Percentiles rank a stretch among this genome's conserved stretches.
These are phyloP conservation scores for Trematomus loennbergii DNA, from an alignment of 2,113 vertebrate genomes.

Conservation along the genomic window DNA sequence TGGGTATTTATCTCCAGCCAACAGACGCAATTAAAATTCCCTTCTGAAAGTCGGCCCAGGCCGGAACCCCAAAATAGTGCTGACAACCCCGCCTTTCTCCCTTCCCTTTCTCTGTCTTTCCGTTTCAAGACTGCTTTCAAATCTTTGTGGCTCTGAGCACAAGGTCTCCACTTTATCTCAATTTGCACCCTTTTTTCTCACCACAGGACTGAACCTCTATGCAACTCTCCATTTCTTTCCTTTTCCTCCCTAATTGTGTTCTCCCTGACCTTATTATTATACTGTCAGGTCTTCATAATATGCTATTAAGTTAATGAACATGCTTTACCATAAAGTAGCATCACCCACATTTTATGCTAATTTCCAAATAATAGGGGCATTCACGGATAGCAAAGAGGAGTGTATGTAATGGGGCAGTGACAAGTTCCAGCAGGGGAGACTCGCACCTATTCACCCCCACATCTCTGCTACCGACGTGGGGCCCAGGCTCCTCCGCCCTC, in stretches of 20 bases:
- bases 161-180: constrained; percentile 56
- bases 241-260: not conserved
- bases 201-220: constrained; percentile 13
- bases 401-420: constrained; percentile 1
- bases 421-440: constrained; percentile 35
- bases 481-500: constrained; percentile 28
- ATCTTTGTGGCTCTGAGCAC: constrained; percentile 53
- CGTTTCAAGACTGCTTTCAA: constrained; percentile 51
- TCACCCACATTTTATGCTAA: constrained; percentile 8
- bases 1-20: constrained; percentile 84
- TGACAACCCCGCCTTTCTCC: constrained; percentile 1
- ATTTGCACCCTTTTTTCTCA: constrained; percentile 46
- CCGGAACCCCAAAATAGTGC: constrained; percentile 67
- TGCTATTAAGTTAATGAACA: constrained; percentile 47
- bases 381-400: constrained; percentile 2
- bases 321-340: constrained; percentile 29
- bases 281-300: constrained; percentile 51
- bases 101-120: constrained; percentile 50
- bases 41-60: constrained; percentile 67
- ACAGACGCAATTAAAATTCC: constrained; percentile 83
- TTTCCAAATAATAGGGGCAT: constrained; percentile 12
- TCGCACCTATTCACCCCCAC: constrained; percentile 39
- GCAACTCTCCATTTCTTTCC: constrained; percentile 29
- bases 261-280: constrained; percentile 41
- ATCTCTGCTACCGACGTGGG: constrained; percentile 53